Evolutionary conservation across 2,797 vertebrate genomes (phyloP).

Genomic region (Percopsis omiscomaycus): DNA sequence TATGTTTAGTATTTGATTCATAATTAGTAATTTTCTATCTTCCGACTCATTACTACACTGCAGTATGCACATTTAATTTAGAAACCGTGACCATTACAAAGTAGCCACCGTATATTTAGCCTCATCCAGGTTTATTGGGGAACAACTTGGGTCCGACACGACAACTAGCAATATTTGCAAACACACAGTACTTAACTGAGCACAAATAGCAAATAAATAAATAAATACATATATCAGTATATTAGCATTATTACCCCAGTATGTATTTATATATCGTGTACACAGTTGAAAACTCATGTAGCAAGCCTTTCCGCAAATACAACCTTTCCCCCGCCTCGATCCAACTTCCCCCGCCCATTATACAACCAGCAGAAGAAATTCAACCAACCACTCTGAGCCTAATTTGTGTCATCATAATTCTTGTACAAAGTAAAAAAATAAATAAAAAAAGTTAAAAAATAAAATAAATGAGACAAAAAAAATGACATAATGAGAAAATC

Average conservation of each 20-base stretch:
- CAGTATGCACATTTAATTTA: constrained; percentile 67
- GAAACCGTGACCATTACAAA: constrained; percentile 52
- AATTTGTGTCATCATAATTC: constrained; percentile 72
- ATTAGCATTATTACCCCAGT: constrained; percentile 41
- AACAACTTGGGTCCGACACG: constrained; percentile 57
- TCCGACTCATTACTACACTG: constrained; percentile 47
- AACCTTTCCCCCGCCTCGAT: constrained; percentile 67
- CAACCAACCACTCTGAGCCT: constrained; percentile 78
- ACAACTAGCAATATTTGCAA: constrained; percentile 66
- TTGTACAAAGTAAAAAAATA: constrained; percentile 76
- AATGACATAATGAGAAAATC: constrained; percentile 46
- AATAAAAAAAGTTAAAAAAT: constrained; percentile 61
- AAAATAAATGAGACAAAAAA: constrained; percentile 52
- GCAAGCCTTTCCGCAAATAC: constrained; percentile 50
- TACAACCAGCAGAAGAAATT: constrained; percentile 82
- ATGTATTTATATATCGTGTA: constrained; percentile 67
- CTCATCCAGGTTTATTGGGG: constrained; percentile 56
- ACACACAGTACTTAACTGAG: constrained; percentile 60
- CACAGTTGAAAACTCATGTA: constrained; percentile 63
- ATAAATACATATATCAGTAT: constrained; percentile 37
- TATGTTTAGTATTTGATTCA: constrained; percentile 61
- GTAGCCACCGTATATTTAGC: constrained; percentile 49
- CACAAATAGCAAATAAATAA: constrained; percentile 68
- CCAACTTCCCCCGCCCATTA: constrained; percentile 70
- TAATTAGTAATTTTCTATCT: constrained; percentile 64